Evolutionary conservation across 2,797 vertebrate species (phyloP), one percentile per base, ranked within the genome.

Genomic region (Leptatherina wallacei): DNA sequence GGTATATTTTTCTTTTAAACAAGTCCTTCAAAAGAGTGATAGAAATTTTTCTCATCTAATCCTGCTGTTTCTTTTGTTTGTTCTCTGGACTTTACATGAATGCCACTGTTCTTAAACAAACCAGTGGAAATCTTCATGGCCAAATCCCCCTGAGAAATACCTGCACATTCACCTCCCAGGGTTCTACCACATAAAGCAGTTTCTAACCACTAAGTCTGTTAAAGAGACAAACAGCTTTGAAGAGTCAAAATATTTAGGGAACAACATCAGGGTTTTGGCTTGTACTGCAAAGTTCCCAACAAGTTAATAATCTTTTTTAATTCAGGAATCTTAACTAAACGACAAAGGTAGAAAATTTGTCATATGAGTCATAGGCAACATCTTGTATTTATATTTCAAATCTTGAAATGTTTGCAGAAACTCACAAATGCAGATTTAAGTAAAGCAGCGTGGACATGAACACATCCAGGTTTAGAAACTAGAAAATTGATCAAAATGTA

Each of bases 71-170:
- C 40, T 65, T 0, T 32, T 27, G 7, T 85, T 64, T 75, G 33
- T 66, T 73, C 29, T 64, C 58, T 65, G 40, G 63, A 69, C 22
- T 65, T 60, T 27, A 3, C 22, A 64, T 11, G 33, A 71, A 75
- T 69, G 35, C 36, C 0, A 67, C 71, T 79, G 27, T 73, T 44
- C 29, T 38, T 61, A 63, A 77, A 77, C 11, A 4, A 64, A 63
- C 47, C 14, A 52, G 40, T 1, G 2, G 11, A 12, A 72, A 40
- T 66, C 1, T 32, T 55, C 29, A 56, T 40, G 58, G 60, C 69
- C 16, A 65, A 52, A 79, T 77, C 71, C 49, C 57, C 77, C 73
- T 87, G 85, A 80, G 80, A 89, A 87, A 63, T 29, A 36, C 55
- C 77, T 6, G 8, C 9, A 8, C 52, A 38, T 73, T 75, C 36